Percentiles rank a stretch among this genome's conserved stretches.
Conservation (phyloP, 2,888 invertebrate genomes). For the Adelognathus sp. region DNA sequence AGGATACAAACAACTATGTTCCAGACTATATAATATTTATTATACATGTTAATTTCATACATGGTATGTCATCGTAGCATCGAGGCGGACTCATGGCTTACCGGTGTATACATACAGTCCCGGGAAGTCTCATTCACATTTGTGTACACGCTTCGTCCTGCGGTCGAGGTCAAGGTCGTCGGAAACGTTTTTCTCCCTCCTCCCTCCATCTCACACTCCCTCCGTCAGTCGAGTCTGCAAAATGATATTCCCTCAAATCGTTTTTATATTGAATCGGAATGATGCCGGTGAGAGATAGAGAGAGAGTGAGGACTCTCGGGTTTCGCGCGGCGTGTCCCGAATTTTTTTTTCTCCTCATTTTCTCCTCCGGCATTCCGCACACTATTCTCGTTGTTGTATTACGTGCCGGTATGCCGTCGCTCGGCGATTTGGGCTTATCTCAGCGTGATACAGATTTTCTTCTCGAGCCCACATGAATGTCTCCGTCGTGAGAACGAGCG, state of each 20-base stretch:
- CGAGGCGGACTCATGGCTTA: neutral
- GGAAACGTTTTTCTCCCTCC: neutral
- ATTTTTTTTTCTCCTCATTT: conserved; percentile 31
- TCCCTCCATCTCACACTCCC: neutral
- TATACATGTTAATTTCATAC: neutral
- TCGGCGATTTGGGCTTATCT: neutral
- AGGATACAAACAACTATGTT: neutral
- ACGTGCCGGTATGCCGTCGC: conserved; percentile 20
- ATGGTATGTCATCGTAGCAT: neutral
- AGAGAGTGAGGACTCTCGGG: conserved; percentile 12
- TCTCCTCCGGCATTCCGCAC: conserved; percentile 38
- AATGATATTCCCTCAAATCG: conserved; percentile 54
- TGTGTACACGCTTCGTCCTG: neutral
- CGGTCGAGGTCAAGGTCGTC: conserved; percentile 26
- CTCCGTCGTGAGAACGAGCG: conserved; percentile 3
- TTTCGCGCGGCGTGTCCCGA: conserved; percentile 32
- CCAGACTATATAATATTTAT: neutral
- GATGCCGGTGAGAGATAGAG: conserved; percentile 15
- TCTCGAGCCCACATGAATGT: conserved; percentile 11
- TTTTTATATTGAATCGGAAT: conserved; percentile 52
- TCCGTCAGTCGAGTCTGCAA: conserved; percentile 23
- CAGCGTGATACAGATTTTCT: neutral
- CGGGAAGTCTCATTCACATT: neutral
- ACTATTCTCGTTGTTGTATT: conserved; percentile 32
- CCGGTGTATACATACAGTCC: neutral